Conservation (phyloP, 2,113 vertebrate species). For the Percopsis transmontana region DNA sequence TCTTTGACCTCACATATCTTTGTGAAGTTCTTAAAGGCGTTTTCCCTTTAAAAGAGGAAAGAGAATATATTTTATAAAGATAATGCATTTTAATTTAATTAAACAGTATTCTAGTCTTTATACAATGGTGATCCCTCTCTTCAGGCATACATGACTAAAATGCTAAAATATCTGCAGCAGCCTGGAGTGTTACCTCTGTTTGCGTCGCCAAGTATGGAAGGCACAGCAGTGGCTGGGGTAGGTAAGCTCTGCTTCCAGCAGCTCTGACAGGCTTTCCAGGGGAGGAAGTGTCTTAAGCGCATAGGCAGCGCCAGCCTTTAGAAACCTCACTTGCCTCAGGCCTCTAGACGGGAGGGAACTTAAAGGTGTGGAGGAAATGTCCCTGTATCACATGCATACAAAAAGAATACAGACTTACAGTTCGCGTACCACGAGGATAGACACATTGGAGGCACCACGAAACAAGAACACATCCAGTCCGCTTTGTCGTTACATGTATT, state of each 20-base stretch:
- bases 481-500: constrained; percentile 3
- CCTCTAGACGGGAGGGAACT: constrained; percentile 83
- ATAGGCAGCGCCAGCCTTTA: constrained; percentile 82
- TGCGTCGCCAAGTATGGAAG: constrained; percentile 79
- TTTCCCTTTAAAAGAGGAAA: constrained; percentile 78
- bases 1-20: constrained; percentile 79
- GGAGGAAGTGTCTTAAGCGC: constrained; percentile 87
- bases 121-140: constrained; percentile 7
- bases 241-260: constrained; percentile 85
- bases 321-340: constrained; percentile 80
- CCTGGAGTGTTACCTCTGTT: constrained; percentile 60
- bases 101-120: constrained; percentile 20
- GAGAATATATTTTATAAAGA: constrained; percentile 17
- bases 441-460: neutral
- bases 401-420: neutral
- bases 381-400: constrained; percentile 73
- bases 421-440: neutral
- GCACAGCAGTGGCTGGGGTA: constrained; percentile 96
- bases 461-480: neutral
- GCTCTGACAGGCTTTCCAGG: constrained; percentile 81
- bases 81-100: neutral
- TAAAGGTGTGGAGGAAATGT: constrained; percentile 87
- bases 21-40: constrained; percentile 83
- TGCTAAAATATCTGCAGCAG: constrained; percentile 1
- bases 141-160: constrained; percentile 36